Base-by-base conservation (phyloP, 2,888 invertebrate genomes). In the Omphaloscelis lunosa region DNA sequence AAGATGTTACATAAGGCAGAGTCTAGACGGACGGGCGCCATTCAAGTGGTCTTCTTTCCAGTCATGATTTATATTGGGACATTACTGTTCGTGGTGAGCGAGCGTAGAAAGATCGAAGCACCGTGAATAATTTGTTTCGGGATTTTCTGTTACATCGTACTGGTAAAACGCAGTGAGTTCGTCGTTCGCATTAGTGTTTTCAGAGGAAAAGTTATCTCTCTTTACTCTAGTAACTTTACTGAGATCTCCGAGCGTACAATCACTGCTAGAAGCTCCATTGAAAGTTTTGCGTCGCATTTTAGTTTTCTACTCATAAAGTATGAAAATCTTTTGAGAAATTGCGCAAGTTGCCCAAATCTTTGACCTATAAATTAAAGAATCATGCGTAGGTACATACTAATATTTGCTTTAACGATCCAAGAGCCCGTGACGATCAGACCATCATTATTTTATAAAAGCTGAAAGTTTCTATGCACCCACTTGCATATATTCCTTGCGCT, bases 11-110 rank as follows among this genome's bases (percentile, higher is more conserved):
- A 69, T 75, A 77, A 84, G 53, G 72, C 39, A 17, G 11, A 29
- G 85, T 79, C 87, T 86, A 89, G 89, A 89, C 89, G 3, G 17
- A 65, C 41, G 66, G 89, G 84, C 88, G 88, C 87, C 88, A 62
- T 39, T 75, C 65, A 65, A 67, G 65, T 72, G 29, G 53, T 70
- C 53, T 70, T 71, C 62, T 80, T 76, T 59, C 68, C 63, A n/a
- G 69, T 39, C 74, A 65, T 78, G 77, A 85, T 84, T 79, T 77
- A 74, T 79, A 76, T 72, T 72, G 41, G 65, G 56, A 56, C 51
- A 39, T 68, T 72, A 71, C 23, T 5, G 66, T 61, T 56, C 20
- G 63, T 59, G 63, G 59, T 45, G 70, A 51, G 23, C 39, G 12
- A 56, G 34, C 51, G 27, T 23, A 59, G 61, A 68, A 58, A 80